These are phyloP conservation scores for Diarsia dahlii DNA, from an alignment of 2,888 invertebrate species.

Conservation along the genomic window DNA sequence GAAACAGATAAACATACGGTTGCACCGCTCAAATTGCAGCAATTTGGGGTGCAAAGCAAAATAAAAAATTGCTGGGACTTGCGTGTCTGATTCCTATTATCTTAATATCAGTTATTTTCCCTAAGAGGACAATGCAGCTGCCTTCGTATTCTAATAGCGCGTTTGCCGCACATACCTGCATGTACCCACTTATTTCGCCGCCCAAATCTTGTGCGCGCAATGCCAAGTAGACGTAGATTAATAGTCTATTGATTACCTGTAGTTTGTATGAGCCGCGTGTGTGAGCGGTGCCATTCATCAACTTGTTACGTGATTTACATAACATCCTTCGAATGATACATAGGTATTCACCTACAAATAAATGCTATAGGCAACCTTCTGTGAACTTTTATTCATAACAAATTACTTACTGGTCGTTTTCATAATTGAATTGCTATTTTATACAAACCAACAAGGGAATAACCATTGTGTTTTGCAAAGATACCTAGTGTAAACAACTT, in stretches of 20 bases:
- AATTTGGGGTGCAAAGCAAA: slow-evolving; percentile 43
- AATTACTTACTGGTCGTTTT: slow-evolving; percentile 70
- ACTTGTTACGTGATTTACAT: slow-evolving; percentile 63
- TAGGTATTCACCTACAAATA: slow-evolving; percentile 32
- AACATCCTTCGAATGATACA: slow-evolving; percentile 29
- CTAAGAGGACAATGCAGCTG: slow-evolving; percentile 4
- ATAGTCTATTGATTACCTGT: slow-evolving; percentile 38
- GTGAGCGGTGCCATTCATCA: slow-evolving; percentile 64
- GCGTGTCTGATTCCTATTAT: slow-evolving; percentile 58
- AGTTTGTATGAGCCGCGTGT: slow-evolving; percentile 53
- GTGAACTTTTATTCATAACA: slow-evolving; percentile 62
- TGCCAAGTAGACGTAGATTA: slow-evolving; percentile 36
- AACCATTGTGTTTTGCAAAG: slow-evolving; percentile 79
- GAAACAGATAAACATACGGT: slow-evolving; percentile 36
- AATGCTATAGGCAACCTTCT: slow-evolving; percentile 59
- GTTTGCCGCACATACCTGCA: slow-evolving; percentile 32
- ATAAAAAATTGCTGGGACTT: slow-evolving; percentile 2
- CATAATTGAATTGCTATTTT: slow-evolving; percentile 75
- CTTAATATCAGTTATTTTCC: slow-evolving; percentile 54
- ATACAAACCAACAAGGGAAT: slow-evolving; percentile 81
- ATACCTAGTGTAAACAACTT: slow-evolving; percentile 76
- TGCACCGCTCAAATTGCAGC: slow-evolving; percentile 50
- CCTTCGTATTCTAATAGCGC: slow-evolving; percentile 18
- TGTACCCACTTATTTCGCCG: slow-evolving; percentile 22
- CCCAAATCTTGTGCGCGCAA: slow-evolving; percentile 28